Conservation (phyloP, 2,113 vertebrate genomes). For the Labeo rohita region DNA sequence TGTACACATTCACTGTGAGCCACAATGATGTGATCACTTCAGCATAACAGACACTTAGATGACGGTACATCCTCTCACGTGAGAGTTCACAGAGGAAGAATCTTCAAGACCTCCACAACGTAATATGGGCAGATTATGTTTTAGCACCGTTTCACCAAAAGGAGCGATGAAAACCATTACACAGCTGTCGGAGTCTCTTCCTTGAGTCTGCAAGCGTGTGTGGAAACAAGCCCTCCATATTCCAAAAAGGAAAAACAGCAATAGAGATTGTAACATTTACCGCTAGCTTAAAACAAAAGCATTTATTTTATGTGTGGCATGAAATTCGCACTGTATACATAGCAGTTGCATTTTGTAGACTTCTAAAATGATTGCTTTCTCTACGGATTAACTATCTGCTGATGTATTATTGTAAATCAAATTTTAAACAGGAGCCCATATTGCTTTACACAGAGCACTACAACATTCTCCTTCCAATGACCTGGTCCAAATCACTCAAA, state of each 20-base stretch:
- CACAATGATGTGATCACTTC: conserved; percentile 8
- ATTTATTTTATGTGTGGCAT: not conserved
- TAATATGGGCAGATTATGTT: conserved; percentile 4
- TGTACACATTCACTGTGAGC: conserved; percentile 4
- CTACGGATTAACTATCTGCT: not conserved
- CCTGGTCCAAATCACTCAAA: not conserved
- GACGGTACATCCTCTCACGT: not conserved
- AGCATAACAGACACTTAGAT: not conserved
- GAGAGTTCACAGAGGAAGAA: conserved; percentile 15
- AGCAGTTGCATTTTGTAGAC: not conserved
- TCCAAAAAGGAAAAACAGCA: not conserved
- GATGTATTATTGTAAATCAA: not conserved
- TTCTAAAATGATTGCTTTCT: conserved; percentile 3
- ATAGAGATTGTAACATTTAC: not conserved
- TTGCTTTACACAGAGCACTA: conserved; percentile 41
- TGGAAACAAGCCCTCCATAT: conserved; percentile 1
- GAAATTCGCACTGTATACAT: not conserved
- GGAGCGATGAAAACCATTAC: conserved; percentile 4
- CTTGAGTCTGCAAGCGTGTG: not conserved
- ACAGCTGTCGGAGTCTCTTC: not conserved
- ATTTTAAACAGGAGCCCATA: conserved; percentile 18
- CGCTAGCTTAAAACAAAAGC: not conserved
- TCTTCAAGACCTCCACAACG: not conserved
- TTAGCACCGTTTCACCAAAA: conserved; percentile 46
- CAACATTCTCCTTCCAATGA: not conserved